These are phyloP conservation scores for Odontocerum albicorne DNA, from an alignment of 2,888 invertebrate genomes.

Conservation along the genomic window DNA sequence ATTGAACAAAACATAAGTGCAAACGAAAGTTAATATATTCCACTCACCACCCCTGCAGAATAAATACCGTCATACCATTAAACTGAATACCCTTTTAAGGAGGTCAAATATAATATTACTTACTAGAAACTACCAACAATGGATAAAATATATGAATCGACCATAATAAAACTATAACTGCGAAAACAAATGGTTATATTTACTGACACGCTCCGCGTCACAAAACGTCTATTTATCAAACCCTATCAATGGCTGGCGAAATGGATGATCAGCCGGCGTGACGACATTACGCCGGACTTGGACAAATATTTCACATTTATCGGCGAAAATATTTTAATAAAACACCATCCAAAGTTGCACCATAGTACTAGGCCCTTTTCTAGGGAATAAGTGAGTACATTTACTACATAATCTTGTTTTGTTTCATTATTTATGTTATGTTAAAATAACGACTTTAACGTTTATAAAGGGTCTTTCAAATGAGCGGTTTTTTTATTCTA, in stretches of 20 bases:
- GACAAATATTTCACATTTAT: constrained; percentile 17
- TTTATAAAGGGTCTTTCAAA: no score
- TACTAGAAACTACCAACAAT: constrained; percentile 26
- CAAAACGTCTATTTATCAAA: constrained; percentile 34
- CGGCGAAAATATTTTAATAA: constrained; percentile 19
- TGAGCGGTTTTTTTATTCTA: no score
- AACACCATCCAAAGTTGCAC: no score
- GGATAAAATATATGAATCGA: constrained; percentile 35
- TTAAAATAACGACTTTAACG: no score
- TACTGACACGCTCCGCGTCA: constrained; percentile 35
- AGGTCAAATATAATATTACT: constrained; percentile 34
- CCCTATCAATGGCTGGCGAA: constrained; percentile 25
- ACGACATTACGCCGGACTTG: constrained; percentile 18
- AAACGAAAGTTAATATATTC: background rate
- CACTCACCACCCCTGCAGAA: constrained; percentile 7
- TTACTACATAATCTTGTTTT: no score
- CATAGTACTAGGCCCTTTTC: no score
- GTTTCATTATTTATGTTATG: no score
- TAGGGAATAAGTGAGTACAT: no score
- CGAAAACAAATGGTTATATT: constrained; percentile 36
- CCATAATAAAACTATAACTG: constrained; percentile 36
- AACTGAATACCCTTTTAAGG: constrained; percentile 32
- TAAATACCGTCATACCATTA: constrained; percentile 11
- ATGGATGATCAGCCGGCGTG: constrained; percentile 27
- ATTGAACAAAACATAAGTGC: background rate